A percentile compares a stretch with the other conserved stretches of the same genome.
These are phyloP conservation scores for Antigone vipio DNA, from an alignment of 2,113 vertebrate genomes.

Conservation along the genomic window DNA sequence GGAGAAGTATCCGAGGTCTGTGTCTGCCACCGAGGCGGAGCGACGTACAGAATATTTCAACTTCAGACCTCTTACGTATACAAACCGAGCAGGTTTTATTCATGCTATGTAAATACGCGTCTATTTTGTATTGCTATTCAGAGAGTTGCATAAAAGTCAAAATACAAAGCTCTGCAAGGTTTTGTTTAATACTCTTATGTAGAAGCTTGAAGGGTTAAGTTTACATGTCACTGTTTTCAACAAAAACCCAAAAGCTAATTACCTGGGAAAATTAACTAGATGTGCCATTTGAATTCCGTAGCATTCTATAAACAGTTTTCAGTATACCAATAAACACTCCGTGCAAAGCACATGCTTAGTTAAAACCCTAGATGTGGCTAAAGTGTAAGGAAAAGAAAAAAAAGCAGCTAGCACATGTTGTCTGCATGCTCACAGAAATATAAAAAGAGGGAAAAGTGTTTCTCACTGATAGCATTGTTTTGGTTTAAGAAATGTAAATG, in stretches of 20 bases:
- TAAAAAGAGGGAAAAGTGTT: background rate
- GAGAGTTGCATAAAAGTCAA: background rate
- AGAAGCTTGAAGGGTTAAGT: background rate
- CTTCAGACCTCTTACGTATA: background rate
- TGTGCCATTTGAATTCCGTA: background rate
- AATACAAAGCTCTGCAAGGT: background rate
- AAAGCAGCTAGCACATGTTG: background rate
- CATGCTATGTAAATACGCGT: conserved; percentile 4
- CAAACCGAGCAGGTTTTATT: background rate
- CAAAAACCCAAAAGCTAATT: background rate
- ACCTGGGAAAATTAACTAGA: background rate
- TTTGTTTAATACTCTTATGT: background rate
- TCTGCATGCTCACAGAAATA: background rate
- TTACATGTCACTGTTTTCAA: background rate
- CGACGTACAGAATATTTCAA: fast-evolving
- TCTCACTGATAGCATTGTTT: background rate
- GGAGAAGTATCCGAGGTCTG: background rate
- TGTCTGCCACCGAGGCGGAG: background rate
- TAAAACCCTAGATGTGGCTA: background rate
- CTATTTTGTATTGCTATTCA: background rate
- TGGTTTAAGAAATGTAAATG: background rate
- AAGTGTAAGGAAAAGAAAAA: background rate
- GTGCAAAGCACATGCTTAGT: conserved; percentile 39
- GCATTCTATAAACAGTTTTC: background rate
- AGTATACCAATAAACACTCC: background rate